Base-by-base conservation (phyloP, 2,888 invertebrate species). In the Acleris literana region DNA sequence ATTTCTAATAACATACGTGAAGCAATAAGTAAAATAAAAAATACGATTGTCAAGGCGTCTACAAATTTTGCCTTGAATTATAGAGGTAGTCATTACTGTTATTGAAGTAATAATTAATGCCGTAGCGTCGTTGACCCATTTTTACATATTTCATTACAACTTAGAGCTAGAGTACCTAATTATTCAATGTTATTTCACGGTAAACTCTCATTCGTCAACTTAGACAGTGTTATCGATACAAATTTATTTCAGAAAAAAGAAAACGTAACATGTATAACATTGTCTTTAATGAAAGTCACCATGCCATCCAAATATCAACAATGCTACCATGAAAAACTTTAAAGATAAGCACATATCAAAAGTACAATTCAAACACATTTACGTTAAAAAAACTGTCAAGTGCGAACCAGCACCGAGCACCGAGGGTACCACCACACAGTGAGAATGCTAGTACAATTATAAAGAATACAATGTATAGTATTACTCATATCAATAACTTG, bases 91-190 rank as follows among this genome's bases (percentile, higher is more conserved):
- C 20, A 33, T 71, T 70, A 70, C 70, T 68, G 66, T 66, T 68
- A 70, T 72, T 70, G 25, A 11, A 25, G 49, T 43, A 6, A 43
- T 44, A 20, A 43, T 20, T 48, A 51, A 22, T 65, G 52, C 59
- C 69, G 68, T 56, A 72, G 68, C 69, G 70, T 80, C 77, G 82
- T 78, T 79, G 81, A 77, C 77, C 78, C 80, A 74, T 81, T 80
- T 79, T 78, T 74, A 64, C 63, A 69, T 66, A 1, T 43, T 56
- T 18, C 2, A 58, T 22, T 18, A 49, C 39, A 6, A 61, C 70
- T 72, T 17, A 46, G 72, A 71, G 66, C 65, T 64, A 74, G 75
- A 68, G 73, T 51, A 6, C 6, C 6, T 25, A 61, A 75, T 75
- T 25, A 49, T 49, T 18, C 5, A 18, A 2, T 3, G 13, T 11